phyloP scores from a whole-genome alignment of 2,113 vertebrate species.

The Ibidorhyncha struthersii region DNA sequence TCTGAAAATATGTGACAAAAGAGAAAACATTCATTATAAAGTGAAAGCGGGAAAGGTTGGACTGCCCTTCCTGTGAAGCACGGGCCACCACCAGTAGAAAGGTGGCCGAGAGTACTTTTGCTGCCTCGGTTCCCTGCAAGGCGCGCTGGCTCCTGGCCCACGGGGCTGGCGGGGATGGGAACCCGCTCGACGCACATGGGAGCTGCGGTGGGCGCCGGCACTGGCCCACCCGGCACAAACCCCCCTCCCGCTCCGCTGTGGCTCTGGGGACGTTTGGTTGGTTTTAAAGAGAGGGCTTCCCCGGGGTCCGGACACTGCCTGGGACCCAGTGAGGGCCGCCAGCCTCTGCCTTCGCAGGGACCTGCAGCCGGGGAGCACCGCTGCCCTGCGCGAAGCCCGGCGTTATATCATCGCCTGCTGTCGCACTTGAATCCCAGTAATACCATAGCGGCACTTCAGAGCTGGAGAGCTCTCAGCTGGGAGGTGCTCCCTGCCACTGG shows the following conservation, averaged over 20 bases:
- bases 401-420: not conserved
- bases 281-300: not conserved
- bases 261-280: not conserved
- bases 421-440: not conserved
- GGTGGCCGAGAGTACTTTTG: not conserved
- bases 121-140: not conserved
- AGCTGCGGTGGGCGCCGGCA: accelerated
- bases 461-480: constrained; percentile 44
- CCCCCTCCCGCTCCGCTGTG: accelerated
- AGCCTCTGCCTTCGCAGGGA: not conserved
- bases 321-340: not conserved
- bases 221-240: not conserved
- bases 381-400: not conserved
- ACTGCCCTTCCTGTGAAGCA: accelerated
- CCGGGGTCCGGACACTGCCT: accelerated
- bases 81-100: not conserved
- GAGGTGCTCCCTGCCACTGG: constrained; percentile 71
- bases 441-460: not conserved
- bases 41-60: not conserved
- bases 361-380: not conserved
- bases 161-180: not conserved
- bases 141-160: not conserved
- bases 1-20: not conserved
- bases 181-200: accelerated
- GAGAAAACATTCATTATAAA: not conserved